Base-by-base conservation (phyloP, 1,140 invertebrate genomes). In the Ganaspis sp. region DNA sequence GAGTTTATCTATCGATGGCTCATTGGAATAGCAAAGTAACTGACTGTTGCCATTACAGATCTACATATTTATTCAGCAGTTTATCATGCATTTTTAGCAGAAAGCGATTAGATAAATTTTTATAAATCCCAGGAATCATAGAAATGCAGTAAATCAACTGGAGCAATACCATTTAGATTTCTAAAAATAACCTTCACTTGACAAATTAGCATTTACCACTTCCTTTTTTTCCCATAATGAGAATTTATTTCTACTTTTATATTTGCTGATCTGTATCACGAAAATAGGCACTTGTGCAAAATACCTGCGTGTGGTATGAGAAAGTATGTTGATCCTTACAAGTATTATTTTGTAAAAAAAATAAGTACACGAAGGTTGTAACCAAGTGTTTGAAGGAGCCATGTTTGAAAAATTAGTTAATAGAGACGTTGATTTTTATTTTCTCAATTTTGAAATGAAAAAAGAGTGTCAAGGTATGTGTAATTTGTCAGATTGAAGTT, bases 21-120 rank as follows among this genome's bases (percentile, higher is more conserved):
- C 54, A 64, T 26, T 64, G 54, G 54, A 64, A 64, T 64, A 64
- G 54, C 54, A 64, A 64, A 64, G 54, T 64, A 64, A 64, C 54
- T 64, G 54, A 29, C 54, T 64, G 21, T 64, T 64, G 54, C 54
- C 15, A 26, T 29, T 64, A 64, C 54, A 64, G 23, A 29, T 64
- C 54, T 29, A 64, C 54, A 49, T 49, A 49, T 49, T 49, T 49
- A 49, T 49, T 17, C 45, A 17, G 54, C 23, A 29, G 54, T 64
- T 64, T 26, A 64, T 64, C 54, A 64, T 64, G 21, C 23, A 6
- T 64, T 64, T 64, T 64, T 29, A 64, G 54, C 21, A 29, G 1
- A 15, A 11, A 26, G 26, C 23, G 58, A 64, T 64, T 34, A 64
- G 23, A 64, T 64, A 64, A 26, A 29, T 64, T 64, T 29, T 64